Evolutionary conservation across 1,140 invertebrate species (phyloP), one percentile per base, ranked within the genome.

Genomic region (Chelonus insularis): DNA sequence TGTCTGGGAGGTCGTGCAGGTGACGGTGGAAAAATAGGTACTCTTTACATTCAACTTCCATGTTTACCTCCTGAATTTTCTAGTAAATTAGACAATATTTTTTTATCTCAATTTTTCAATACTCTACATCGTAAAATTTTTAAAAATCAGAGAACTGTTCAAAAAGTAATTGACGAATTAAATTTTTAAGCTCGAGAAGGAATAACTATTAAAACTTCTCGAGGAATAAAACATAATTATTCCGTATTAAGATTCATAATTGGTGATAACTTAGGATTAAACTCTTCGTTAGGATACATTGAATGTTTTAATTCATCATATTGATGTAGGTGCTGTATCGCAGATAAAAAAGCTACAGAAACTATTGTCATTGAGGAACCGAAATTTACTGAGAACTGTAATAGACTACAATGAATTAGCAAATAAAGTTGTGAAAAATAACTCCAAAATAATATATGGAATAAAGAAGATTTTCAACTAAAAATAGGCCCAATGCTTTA

Each of bases 61-160:
- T 68, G 60, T 37, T 12, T 71, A 14, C 68, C 70, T 14, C 68
- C 68, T 11, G 39, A 62, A 25, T 48, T 51, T 2, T 25, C 34
- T 4, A 64, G 64, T 8, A 23, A 36, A 14, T n/a, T 70, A 14
- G 18, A 41, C 20, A 68, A 62, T 54, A 70, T 70, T 29, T 68
- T 67, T 54, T 16, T 68, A 12, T 25, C 56, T n/a, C 56, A 64
- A 34, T 29, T 68, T 12, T 70, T 70, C 62, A 59, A 69, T 36
- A 55, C 67, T 9, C n/a, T 51, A 16, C 56, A 68, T 48, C 58
- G 67, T 14, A 57, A 64, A 45, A 25, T 32, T 39, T 68, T 68
- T 60, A 64, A 66, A 7, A 70, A 71, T 50, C 32, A 57, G 7
- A 45, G 59, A 75, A 77, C 84, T 84, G 79, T 80, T 71, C 74